Evolutionary conservation across 1,140 invertebrate species (phyloP).

Genomic region (Fopius arisanus): DNA sequence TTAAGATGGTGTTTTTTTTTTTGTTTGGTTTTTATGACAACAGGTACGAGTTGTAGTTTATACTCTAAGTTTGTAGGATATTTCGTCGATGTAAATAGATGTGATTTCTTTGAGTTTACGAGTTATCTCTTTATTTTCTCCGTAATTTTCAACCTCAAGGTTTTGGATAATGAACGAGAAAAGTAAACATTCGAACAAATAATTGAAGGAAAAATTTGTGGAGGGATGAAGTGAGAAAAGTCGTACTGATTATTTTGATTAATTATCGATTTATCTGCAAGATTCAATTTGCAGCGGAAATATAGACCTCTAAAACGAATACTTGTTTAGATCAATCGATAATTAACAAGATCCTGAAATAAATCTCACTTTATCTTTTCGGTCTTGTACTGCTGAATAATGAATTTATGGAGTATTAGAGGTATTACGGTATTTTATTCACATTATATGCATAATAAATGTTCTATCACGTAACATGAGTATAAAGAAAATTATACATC

Average conservation of each 20-base stretch:
- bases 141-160: not conserved
- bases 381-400: constrained; percentile 4
- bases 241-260: too few species aligned
- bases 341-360: too few species aligned
- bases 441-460: constrained; percentile 53
- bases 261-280: too few species aligned
- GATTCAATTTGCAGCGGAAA: too few species aligned
- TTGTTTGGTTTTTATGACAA: not conserved
- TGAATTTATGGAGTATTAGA: constrained; percentile 23
- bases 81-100: not conserved
- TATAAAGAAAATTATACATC: constrained; percentile 50
- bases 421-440: constrained; percentile 53
- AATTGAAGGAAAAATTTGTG: not conserved
- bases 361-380: too few species aligned
- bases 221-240: too few species aligned
- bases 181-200: not conserved
- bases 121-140: not conserved
- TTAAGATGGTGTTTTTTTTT: not conserved
- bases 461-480: constrained; percentile 47
- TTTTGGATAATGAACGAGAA: not conserved
- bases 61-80: not conserved
- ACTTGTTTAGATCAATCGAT: too few species aligned
- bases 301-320: too few species aligned
- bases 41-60: constrained; percentile 1
- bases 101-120: not conserved